phyloP scores from a whole-genome alignment of 2,888 invertebrate genomes.

The Physocephala rufipes region DNA sequence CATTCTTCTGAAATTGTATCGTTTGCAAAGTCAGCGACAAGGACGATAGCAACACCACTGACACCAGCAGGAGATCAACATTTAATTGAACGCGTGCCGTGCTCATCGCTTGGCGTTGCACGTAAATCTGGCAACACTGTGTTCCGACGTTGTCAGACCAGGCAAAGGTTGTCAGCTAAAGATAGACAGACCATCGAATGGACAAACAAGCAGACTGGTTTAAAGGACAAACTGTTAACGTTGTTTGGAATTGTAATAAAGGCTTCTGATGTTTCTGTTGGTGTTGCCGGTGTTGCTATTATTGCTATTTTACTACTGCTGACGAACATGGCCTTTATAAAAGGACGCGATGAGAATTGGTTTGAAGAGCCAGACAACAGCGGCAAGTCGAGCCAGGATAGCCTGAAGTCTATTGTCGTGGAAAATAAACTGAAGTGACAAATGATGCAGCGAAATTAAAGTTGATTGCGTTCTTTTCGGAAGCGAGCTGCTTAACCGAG shows the following conservation, averaged over 20 bases:
- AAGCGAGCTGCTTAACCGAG: neutral
- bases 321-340: conserved; percentile 28
- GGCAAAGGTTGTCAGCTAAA: neutral
- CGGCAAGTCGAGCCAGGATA: conserved; percentile 27
- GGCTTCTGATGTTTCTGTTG: no score
- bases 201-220: neutral
- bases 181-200: neutral
- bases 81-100: conserved; percentile 17
- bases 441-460: conserved; percentile 65
- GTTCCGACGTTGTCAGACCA: neutral
- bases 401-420: conserved; percentile 16
- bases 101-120: neutral
- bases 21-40: neutral
- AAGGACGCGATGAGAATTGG: conserved; percentile 25
- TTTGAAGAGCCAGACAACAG: conserved; percentile 11
- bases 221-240: neutral
- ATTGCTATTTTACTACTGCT: no score
- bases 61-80: conserved; percentile 6
- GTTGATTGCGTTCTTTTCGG: conserved; percentile 60
- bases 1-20: neutral
- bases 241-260: conserved; percentile 19
- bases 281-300: no score
- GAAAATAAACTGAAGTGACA: conserved; percentile 61
- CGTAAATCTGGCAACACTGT: conserved; percentile 23
- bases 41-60: neutral